Base-by-base conservation (phyloP, 2,113 vertebrate genomes). In the Procapra przewalskii region DNA sequence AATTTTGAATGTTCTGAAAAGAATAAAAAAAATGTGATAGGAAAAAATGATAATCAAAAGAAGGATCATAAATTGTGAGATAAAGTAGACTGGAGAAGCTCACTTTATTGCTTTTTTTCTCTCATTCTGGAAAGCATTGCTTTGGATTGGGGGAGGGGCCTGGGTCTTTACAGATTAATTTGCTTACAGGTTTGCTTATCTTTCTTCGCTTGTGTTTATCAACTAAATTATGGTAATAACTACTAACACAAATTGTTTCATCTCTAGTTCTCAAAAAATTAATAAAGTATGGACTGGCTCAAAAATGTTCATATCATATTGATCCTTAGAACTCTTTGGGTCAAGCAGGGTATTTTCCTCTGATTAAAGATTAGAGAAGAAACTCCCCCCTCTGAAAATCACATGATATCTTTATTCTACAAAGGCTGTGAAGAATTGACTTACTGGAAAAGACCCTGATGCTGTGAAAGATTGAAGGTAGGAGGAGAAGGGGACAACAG, bases 151-250 rank as follows among this genome's bases (percentile, higher is more conserved):
- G n/a, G 23, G 84, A 81, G 12, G 48, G 59, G 60, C 33, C 5
- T 67, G 43, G 14, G 54, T 91, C 5, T 82, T 94, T 57, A 33
- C 59, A 92, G 88, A 82, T 85, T 31, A 75, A 55, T 64, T 87
- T 95, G 48, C 55, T 67, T 62, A 31, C 90, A 86, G 94, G 4
- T 71, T 91, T 92, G 43, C n/a, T 80, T 79, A 40, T 94, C 97
- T 88, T 94, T n/a, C 3, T 85, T 23, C 14, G 82, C 6, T 9
- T 33, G 6, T 83, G 19, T 90, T 75, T 93, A 87, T 80, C 13
- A 83, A 64, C 71, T 25, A 83, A 48, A 84, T 90, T 62, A 71
- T 43, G 75, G 23, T 23, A 88, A 59, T 81, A 80, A 19, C 75
- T 25, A 43, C 50, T 29, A 54, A 88, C 43, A 23, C n/a, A 80